These are phyloP conservation scores for Acanthosepion pharaonis DNA, from an alignment of 2,888 invertebrate genomes.

Conservation along the genomic window DNA sequence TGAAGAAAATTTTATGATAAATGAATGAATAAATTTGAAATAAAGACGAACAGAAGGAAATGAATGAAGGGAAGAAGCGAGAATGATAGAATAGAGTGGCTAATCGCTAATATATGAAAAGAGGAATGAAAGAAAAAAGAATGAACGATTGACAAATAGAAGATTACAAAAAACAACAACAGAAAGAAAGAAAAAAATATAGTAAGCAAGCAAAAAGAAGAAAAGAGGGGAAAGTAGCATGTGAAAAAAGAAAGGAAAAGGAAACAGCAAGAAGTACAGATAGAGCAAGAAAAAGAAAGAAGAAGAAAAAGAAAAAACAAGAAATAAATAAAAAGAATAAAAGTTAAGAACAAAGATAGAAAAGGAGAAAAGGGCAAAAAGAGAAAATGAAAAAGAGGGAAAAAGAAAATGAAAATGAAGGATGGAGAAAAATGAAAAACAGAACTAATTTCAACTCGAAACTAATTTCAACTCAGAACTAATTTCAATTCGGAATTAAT, in stretches of 20 bases:
- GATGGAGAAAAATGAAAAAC: too few relatives aligned
- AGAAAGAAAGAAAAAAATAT: neutral
- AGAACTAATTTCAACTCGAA: too few relatives aligned
- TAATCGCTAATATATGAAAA: neutral
- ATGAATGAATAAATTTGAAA: neutral
- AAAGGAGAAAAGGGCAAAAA: too few relatives aligned
- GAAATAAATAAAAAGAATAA: neutral
- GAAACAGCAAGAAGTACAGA: neutral
- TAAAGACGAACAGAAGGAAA: neutral
- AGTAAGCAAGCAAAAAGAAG: neutral
- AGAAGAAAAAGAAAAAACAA: neutral
- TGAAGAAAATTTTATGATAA: neutral
- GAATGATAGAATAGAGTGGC: neutral
- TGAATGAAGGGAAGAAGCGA: neutral
- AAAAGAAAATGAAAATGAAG: too few relatives aligned
- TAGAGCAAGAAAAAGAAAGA: neutral
- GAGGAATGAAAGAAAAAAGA: neutral
- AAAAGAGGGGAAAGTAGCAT: neutral
- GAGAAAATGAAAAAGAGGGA: too few relatives aligned
- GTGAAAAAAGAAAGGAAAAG: neutral
- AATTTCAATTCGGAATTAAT: too few relatives aligned
- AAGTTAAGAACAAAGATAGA: too few relatives aligned
- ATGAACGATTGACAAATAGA: neutral
- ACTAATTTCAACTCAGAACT: too few relatives aligned
- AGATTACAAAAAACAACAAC: neutral